These are phyloP conservation scores for Diabrotica virgifera DNA, from an alignment of 1,140 invertebrate genomes.

Conservation along the genomic window DNA sequence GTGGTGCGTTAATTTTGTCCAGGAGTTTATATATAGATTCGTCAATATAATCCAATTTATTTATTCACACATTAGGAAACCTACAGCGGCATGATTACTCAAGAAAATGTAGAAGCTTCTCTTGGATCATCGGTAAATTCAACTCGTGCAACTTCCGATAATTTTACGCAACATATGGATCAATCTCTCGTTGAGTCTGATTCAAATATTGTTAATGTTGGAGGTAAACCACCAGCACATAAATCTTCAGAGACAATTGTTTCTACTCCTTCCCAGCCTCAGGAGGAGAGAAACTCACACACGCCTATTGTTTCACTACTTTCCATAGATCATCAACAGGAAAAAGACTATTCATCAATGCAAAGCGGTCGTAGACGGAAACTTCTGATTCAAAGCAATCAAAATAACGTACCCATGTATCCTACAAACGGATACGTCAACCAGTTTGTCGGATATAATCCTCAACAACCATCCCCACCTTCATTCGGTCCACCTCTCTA, in stretches of 20 bases:
- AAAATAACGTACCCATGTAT: constrained; percentile 16
- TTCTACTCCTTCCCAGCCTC: too few species aligned
- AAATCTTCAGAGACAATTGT: too few species aligned
- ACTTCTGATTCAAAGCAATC: constrained; percentile 1
- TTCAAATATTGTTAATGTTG: too few species aligned
- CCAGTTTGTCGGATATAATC: background rate
- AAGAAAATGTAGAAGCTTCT: too few species aligned
- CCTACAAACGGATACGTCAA: constrained; percentile 17
- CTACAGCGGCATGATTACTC: too few species aligned
- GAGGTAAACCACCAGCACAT: too few species aligned
- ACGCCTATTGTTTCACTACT: constrained; percentile 46
- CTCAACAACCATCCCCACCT: constrained; percentile 7
- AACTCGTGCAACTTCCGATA: too few species aligned
- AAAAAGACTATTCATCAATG: constrained; percentile 45
- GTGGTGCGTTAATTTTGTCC: too few species aligned
- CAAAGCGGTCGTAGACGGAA: constrained; percentile 38
- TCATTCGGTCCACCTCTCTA: background rate
- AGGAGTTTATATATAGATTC: background rate
- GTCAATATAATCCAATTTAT: background rate
- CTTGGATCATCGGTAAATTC: too few species aligned
- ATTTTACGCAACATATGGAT: too few species aligned
- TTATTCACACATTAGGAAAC: too few species aligned
- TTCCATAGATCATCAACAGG: constrained; percentile 42
- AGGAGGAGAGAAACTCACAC: constrained; percentile 11
- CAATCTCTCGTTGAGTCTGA: too few species aligned